A percentile compares a stretch with the other conserved stretches of the same genome.
These are phyloP conservation scores for Nephrocerus scutellatus DNA, from an alignment of 2,888 invertebrate genomes.

Conservation along the genomic window DNA sequence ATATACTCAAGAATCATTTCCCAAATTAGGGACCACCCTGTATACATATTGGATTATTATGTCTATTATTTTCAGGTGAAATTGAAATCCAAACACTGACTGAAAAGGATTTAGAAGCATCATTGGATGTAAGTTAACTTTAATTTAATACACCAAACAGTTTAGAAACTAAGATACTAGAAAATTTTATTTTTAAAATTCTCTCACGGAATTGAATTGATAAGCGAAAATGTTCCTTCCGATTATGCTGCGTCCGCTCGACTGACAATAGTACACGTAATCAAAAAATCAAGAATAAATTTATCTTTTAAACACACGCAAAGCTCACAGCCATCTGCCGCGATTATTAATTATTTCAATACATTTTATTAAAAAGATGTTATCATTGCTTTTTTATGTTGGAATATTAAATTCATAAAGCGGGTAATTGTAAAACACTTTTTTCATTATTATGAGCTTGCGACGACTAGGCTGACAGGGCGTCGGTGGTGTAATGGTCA, in stretches of 20 bases:
- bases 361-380: not conserved
- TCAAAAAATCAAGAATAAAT: no score
- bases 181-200: no score
- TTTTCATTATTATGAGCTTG: not conserved
- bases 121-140: constrained; percentile 52
- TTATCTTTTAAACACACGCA: no score
- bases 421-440: not conserved
- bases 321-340: no score
- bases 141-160: not conserved
- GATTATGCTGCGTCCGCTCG: no score
- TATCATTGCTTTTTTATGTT: no score
- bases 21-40: not conserved
- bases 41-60: constrained; percentile 1
- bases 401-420: not conserved
- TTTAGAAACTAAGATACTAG: no score
- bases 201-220: no score
- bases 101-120: constrained; percentile 53
- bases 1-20: not conserved
- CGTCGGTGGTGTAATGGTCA: constrained; percentile 50
- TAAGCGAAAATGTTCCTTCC: no score
- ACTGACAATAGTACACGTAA: no score
- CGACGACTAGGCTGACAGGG: constrained; percentile 23
- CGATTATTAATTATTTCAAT: not conserved
- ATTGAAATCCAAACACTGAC: constrained; percentile 56
- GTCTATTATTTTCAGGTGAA: constrained; percentile 44